Evolutionary conservation across 2,888 invertebrate genomes (phyloP).

Genomic region (Lasius fuliginosus): DNA sequence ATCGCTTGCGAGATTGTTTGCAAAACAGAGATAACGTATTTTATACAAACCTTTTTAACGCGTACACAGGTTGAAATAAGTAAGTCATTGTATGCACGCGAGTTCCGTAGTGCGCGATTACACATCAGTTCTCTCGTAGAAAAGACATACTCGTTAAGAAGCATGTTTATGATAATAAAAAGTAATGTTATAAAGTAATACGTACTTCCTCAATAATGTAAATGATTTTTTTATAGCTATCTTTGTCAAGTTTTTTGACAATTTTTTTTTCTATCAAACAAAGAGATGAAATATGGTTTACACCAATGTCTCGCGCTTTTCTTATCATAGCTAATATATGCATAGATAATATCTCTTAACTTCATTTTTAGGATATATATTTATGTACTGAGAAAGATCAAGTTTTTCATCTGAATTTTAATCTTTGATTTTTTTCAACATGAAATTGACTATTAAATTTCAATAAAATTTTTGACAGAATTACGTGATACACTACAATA

Average conservation of each 20-base stretch:
- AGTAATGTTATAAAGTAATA: not conserved
- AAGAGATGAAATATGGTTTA: not conserved
- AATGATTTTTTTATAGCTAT: not conserved
- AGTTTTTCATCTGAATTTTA: not conserved
- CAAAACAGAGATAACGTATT: slow-evolving; percentile 42
- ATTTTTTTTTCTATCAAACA: not conserved
- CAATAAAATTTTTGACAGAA: not conserved
- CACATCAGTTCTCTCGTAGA: not conserved
- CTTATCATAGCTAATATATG: not conserved
- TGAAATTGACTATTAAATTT: not conserved
- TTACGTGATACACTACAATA: not conserved
- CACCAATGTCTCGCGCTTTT: not conserved
- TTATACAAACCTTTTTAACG: slow-evolving; percentile 29
- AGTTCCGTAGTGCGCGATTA: slow-evolving; percentile 4
- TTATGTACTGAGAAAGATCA: too few relatives aligned
- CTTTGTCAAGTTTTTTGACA: not conserved
- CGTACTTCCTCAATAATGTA: not conserved
- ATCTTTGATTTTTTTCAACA: not conserved
- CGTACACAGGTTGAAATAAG: slow-evolving; percentile 14
- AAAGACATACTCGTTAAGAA: not conserved
- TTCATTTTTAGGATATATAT: not conserved
- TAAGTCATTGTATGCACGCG: slow-evolving; percentile 36
- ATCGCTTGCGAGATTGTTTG: slow-evolving; percentile 28
- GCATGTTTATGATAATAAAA: not conserved
- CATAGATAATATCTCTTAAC: not conserved